phyloP scores from a whole-genome alignment of 2,797 vertebrate genomes.

The Psittacula derbiana region DNA sequence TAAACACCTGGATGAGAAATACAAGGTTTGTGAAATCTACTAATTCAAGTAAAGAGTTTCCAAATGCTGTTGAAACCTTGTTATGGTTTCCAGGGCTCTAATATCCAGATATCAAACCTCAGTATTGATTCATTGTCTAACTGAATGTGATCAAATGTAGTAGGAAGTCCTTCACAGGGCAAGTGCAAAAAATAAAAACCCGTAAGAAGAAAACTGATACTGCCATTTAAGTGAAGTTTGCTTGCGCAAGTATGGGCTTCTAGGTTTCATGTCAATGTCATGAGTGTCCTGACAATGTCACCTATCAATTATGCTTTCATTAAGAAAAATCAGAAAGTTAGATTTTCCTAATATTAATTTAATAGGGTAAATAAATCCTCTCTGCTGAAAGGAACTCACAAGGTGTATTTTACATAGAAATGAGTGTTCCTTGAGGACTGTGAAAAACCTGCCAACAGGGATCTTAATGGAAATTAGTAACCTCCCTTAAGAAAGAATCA shows the following conservation, averaged over 20 bases:
- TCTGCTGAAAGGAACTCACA: neutral
- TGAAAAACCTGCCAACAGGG: neutral
- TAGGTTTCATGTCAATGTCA: neutral
- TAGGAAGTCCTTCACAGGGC: neutral
- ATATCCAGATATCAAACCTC: neutral
- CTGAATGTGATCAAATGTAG: neutral
- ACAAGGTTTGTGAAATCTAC: neutral
- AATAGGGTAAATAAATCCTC: neutral
- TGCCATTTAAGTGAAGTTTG: neutral
- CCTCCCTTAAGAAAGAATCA: neutral
- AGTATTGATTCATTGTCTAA: neutral
- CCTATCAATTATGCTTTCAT: neutral
- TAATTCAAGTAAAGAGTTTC: neutral
- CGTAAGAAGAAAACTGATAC: neutral
- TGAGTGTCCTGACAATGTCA: neutral
- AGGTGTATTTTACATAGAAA: slow-evolving; percentile 19
- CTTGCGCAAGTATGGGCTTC: neutral
- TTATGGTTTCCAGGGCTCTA: neutral
- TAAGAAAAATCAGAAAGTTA: neutral
- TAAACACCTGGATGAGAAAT: neutral
- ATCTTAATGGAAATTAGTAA: slow-evolving; percentile 17
- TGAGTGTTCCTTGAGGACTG: neutral
- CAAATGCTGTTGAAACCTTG: neutral
- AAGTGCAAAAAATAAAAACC: neutral
- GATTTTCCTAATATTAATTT: neutral